Evolutionary conservation across 1,140 invertebrate genomes (phyloP), one percentile per base, ranked within the genome.

Genomic region (Idris sp.): DNA sequence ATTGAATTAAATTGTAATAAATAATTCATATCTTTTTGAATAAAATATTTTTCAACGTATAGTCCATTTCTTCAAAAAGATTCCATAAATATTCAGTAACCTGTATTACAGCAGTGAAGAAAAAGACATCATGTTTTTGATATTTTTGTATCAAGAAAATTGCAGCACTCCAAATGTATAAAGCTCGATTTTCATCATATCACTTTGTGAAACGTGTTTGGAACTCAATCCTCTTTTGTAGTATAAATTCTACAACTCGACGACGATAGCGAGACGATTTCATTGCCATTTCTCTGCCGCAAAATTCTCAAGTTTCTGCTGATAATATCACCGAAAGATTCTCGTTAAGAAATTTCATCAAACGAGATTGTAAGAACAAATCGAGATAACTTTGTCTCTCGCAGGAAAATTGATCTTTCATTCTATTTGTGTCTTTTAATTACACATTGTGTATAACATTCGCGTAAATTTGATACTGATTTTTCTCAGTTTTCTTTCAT

Each of bases 341-440:
- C 56, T 74, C 54, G 53, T 62, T 65, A 59, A 74, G 71, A 67
- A 61, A 62, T 67, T 74, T 67, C 62, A 67, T 74, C 62, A 54
- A 62, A 56, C n/a, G 61, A 54, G 36, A 68, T 48, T 25, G 56
- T 64, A 46, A 30, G n/a, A 26, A 41, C 25, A 19, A 51, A 59
- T 59, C 30, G 46, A 53, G 28, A 51, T 38, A 19, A 36, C 28
- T 56, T 51, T 44, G 58, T 61, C 36, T 38, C 6, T 7, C 5
- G 2, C 10, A 4, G 2, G 22, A 26, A 7, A 31, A 28, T 56
- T 46, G 68, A 64, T 62, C 49, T 48, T 43, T 40, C 16, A 72
- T 64, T 35, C 19, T 56, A 54, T 53, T 59, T 25, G 26, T 15
- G 43, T n/a, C 35, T 58, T 59, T 56, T 61, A 73, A 73, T 73